These are phyloP conservation scores for Serilophus lunatus DNA, from an alignment of 2,113 vertebrate species.

Conservation along the genomic window DNA sequence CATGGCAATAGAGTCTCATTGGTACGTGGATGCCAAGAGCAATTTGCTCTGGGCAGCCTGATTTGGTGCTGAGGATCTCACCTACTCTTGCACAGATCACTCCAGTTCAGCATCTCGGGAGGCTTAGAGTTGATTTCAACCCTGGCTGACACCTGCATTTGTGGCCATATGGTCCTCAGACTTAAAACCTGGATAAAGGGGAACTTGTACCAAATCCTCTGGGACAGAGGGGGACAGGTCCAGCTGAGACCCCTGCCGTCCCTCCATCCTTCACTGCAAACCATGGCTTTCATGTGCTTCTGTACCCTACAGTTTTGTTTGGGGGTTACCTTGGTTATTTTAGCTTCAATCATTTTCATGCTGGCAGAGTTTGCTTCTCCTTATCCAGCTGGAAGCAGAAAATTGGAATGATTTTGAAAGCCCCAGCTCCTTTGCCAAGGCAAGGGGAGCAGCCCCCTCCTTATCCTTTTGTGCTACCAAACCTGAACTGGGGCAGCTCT, in stretches of 20 bases:
- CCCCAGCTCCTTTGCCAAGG: not conserved
- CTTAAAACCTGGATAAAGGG: not conserved
- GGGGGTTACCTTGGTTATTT: not conserved
- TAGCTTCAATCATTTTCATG: not conserved
- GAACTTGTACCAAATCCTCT: not conserved
- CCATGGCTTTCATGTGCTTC: not conserved
- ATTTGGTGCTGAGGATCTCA: not conserved
- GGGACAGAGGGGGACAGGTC: not conserved
- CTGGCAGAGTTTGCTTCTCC: not conserved
- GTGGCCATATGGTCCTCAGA: not conserved
- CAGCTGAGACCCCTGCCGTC: not conserved
- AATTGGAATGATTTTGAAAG: not conserved
- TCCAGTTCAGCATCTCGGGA: not conserved
- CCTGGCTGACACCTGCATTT: not conserved
- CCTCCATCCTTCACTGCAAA: not conserved
- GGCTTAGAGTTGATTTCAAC: not conserved
- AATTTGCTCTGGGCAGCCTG: not conserved
- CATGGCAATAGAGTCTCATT: not conserved
- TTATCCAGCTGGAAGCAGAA: not conserved
- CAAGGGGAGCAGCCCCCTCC: not conserved
- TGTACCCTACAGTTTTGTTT: not conserved
- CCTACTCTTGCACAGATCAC: not conserved
- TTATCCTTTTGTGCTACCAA: not conserved
- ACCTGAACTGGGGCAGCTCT: fast-evolving
- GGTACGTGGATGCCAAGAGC: not conserved